Conservation (phyloP, 2,113 vertebrate genomes). For the Heptranchias perlo region DNA sequence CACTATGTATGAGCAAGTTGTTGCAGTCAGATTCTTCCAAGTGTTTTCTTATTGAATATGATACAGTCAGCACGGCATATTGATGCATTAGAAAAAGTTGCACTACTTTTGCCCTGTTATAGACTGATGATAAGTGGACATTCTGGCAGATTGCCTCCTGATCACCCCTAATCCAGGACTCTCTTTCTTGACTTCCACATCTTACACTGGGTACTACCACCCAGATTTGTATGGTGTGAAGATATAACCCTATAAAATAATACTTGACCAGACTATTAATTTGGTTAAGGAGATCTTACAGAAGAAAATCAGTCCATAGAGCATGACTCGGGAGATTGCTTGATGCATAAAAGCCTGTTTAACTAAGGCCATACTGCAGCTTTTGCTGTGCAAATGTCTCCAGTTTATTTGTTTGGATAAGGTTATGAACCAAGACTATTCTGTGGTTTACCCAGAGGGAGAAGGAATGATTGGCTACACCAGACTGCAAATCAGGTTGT, state of each 20-base stretch:
- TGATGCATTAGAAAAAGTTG: background rate
- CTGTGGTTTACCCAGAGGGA: background rate
- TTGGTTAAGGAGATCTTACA: background rate
- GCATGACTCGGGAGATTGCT: background rate
- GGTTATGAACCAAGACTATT: background rate
- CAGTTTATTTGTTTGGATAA: conserved; percentile 1
- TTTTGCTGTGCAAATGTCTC: background rate
- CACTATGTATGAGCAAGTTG: no score
- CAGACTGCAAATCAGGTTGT: conserved; percentile 15
- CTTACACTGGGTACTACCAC: background rate
- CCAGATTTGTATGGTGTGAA: background rate
- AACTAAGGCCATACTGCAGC: background rate
- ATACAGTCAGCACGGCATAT: background rate
- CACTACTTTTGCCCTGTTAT: background rate
- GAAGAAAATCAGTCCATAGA: background rate
- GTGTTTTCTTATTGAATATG: background rate
- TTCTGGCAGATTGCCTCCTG: background rate
- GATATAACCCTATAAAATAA: background rate
- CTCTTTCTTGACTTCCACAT: background rate
- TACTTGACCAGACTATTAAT: background rate
- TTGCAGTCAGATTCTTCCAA: no score
- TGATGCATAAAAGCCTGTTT: background rate
- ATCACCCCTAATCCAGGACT: no score
- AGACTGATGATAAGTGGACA: background rate
- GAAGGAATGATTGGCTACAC: conserved; percentile 24